Evolutionary conservation across 1,140 invertebrate genomes (phyloP), one percentile per base, ranked within the genome.

Genomic region (Scaptomyza graminum): DNA sequence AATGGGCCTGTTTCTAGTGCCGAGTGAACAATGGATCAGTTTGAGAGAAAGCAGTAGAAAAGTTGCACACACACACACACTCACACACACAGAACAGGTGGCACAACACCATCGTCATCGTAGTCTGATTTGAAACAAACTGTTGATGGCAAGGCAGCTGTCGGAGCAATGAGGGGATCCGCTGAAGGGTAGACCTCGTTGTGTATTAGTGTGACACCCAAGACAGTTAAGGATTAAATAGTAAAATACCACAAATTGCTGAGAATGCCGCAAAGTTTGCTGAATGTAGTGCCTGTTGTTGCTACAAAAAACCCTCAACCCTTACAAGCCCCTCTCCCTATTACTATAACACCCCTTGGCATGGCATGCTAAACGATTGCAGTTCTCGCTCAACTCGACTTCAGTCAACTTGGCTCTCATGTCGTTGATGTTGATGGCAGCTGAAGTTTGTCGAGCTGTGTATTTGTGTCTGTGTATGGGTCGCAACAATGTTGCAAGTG

Each of bases 151-250:
- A 88, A 60, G 46, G 61, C 44, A 28, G 71, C 39, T 34, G 50
- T 34, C 7, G 1, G 31, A 22, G 18, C 18, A 22, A 22, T 3
- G 1, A 34, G 31, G 31, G 8, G 31, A 34, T 3, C 55, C 16
- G 34, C 37, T 49, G 47, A 47, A 41, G 39, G 18, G 18, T 49
- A 34, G 31, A 66, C 44, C 76, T 79, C 50, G 62, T 70, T 87
- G 59, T 78, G 77, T 81, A 85, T 85, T 85, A 87, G 83, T 87
- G 79, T 78, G 83, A 88, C 83, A 87, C 83, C 83, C 83, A 75
- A 88, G 83, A 87, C 83, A 88, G 83, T 83, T 83, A 87, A 71
- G 83, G 83, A 87, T 87, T 87, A 87, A 87, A 88, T 88, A 87
- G 83, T 87, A 87, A 87, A 87, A 87, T 87, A 83, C 83, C 83